Percentiles rank a stretch among this genome's conserved stretches.
Conservation (phyloP, 2,888 invertebrate genomes). For the Seira sanloemensis region DNA sequence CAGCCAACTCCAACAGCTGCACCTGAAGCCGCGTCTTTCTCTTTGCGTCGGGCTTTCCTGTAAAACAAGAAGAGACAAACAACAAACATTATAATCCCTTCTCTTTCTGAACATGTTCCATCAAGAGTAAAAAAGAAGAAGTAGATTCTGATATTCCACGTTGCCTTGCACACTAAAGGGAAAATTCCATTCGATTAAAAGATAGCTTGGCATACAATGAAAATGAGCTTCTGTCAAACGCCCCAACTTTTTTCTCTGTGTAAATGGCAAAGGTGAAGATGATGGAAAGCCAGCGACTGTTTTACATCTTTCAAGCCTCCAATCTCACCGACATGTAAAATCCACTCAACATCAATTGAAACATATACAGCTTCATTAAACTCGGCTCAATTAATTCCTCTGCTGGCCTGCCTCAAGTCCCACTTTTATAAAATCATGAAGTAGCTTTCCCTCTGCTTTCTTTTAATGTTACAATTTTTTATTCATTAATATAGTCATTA, state of each 20-base stretch:
- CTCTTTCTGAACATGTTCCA: background rate
- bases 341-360: too few species aligned
- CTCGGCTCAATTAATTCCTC: too few species aligned
- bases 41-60: conserved; percentile 98
- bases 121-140: background rate
- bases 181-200: background rate
- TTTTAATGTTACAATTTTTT: too few species aligned
- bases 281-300: background rate
- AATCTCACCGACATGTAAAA: too few species aligned
- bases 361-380: too few species aligned
- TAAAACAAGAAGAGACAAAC: conserved; percentile 72
- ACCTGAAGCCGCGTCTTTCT: conserved; percentile 79
- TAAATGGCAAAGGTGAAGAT: background rate
- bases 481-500: too few species aligned
- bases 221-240: background rate
- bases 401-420: too few species aligned
- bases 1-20: conserved; percentile 70
- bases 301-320: too few species aligned
- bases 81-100: conserved; percentile 16
- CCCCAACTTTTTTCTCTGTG: background rate
- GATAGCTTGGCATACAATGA: background rate
- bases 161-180: background rate
- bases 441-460: too few species aligned
- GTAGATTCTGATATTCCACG: background rate
- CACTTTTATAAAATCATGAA: too few species aligned